phyloP scores from a whole-genome alignment of 1,140 invertebrate genomes.

The Calephelis virginiensis region DNA sequence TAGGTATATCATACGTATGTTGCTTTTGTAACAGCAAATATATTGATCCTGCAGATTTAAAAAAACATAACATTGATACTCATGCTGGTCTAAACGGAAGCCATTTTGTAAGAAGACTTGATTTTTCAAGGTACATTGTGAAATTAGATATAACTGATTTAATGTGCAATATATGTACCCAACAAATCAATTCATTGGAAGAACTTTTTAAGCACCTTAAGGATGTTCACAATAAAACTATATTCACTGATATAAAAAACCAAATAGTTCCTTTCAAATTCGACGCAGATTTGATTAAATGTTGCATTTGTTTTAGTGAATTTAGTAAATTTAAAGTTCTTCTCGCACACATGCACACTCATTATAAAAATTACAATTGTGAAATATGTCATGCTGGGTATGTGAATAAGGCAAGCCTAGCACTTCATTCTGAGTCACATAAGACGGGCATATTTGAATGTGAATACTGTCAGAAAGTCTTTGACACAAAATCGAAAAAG shows the following conservation, averaged over 20 bases:
- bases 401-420: slow-evolving; percentile 24
- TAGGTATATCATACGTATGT: slow-evolving; percentile 35
- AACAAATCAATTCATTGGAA: slow-evolving; percentile 32
- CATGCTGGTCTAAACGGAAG: slow-evolving; percentile 29
- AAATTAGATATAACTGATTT: slow-evolving; percentile 40
- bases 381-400: slow-evolving; percentile 34
- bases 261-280: slow-evolving; percentile 38
- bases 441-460: slow-evolving; percentile 30
- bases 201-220: slow-evolving; percentile 40
- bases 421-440: slow-evolving; percentile 31
- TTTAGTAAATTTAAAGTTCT: slow-evolving; percentile 37
- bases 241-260: slow-evolving; percentile 32
- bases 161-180: slow-evolving; percentile 36
- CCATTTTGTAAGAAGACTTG: slow-evolving; percentile 24
- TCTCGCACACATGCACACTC: slow-evolving; percentile 38
- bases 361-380: slow-evolving; percentile 37
- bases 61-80: slow-evolving; percentile 30
- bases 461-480: slow-evolving; percentile 32
- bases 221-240: slow-evolving; percentile 21
- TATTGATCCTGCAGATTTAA: slow-evolving; percentile 34
- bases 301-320: slow-evolving; percentile 29
- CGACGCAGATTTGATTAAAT: slow-evolving; percentile 23
- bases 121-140: slow-evolving; percentile 20
- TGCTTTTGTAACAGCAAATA: slow-evolving; percentile 39
- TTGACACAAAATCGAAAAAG: slow-evolving; percentile 26